Percentiles rank a stretch among this genome's conserved stretches.
phyloP scores from a whole-genome alignment of 2,888 invertebrate genomes.

The Callyntrura sp. region DNA sequence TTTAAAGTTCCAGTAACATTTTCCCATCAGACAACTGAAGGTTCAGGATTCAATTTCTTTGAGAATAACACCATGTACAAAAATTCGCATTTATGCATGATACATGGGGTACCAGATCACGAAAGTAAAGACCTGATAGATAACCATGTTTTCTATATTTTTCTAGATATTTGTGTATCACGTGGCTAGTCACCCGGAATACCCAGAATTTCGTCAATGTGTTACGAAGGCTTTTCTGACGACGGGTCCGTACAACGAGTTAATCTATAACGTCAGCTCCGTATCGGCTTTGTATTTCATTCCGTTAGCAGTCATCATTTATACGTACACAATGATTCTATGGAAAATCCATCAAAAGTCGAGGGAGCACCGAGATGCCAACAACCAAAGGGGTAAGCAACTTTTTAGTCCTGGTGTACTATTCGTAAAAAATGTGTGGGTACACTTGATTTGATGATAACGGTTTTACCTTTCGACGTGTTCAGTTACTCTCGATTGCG shows the following conservation, averaged over 20 bases:
- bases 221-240: conserved; percentile 91
- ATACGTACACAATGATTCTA: conserved; percentile 91
- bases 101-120: no score
- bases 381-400: conserved; percentile 52
- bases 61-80: no score
- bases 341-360: conserved; percentile 90
- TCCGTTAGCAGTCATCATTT: conserved; percentile 90
- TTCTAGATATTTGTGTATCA: conserved; percentile 91
- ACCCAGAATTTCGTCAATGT: conserved; percentile 90
- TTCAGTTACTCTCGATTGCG: neutral
- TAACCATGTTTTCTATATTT: conserved; percentile 48
- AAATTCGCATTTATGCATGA: no score
- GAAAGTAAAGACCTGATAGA: no score
- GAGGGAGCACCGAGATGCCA: conserved; percentile 60
- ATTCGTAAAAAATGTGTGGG: neutral
- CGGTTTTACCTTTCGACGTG: neutral
- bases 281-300: conserved; percentile 91
- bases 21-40: no score
- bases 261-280: conserved; percentile 90
- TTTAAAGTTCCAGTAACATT: no score
- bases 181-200: conserved; percentile 89
- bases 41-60: no score
- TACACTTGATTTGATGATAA: neutral
- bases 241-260: conserved; percentile 88
- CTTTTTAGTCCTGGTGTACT: neutral